These are phyloP conservation scores for Amphimallon solstitiale DNA, from an alignment of 2,888 invertebrate species.

Conservation along the genomic window DNA sequence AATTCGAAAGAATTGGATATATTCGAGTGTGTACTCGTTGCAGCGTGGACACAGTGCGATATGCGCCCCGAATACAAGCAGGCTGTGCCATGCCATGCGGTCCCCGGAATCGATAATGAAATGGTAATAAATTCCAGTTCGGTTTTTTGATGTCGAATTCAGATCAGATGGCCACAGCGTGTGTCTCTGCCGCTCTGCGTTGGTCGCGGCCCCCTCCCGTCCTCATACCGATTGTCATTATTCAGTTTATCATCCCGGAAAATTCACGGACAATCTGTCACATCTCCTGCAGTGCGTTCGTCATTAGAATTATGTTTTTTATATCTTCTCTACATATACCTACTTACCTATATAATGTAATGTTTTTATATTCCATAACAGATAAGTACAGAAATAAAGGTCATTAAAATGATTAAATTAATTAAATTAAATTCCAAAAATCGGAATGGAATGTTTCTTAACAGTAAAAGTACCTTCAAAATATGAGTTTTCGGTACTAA, in stretches of 20 bases:
- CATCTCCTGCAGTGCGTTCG: constrained; percentile 13
- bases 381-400: too few species aligned
- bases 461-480: too few species aligned
- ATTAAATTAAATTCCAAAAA: too few species aligned
- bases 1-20: constrained; percentile 16
- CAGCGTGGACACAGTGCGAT: too few species aligned
- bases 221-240: constrained; percentile 42
- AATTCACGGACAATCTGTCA: constrained; percentile 53
- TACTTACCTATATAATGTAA: too few species aligned
- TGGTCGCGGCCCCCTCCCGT: constrained; percentile 44
- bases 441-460: too few species aligned
- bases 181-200: constrained; percentile 43
- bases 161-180: constrained; percentile 57
- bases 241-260: constrained; percentile 50
- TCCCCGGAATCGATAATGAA: constrained; percentile 47
- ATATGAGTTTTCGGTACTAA: too few species aligned
- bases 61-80: not conserved
- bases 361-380: too few species aligned
- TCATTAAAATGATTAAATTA: too few species aligned
- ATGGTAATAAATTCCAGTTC: constrained; percentile 56
- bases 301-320: not conserved
- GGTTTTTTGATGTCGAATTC: constrained; percentile 56
- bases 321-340: too few species aligned
- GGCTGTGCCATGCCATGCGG: constrained; percentile 9
- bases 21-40: too few species aligned